Evolutionary conservation across 1,140 invertebrate species (phyloP), one percentile per base, ranked within the genome.

Genomic region (Atopsyche davidsoni): DNA sequence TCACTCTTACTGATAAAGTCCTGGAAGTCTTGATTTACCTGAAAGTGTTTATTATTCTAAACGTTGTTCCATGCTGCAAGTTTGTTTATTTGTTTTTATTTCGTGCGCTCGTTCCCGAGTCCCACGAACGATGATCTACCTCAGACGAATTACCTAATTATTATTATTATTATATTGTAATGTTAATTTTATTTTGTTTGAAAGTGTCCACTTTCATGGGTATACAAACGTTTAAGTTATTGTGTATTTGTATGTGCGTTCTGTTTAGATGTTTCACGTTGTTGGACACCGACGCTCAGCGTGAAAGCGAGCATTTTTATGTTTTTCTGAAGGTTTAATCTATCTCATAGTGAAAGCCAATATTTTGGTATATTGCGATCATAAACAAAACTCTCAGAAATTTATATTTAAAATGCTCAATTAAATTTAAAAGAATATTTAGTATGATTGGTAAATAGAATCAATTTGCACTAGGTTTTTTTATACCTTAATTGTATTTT

Each of bases 111-210:
- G 19, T 32, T 21, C 17, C 40, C 43, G 35, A 16, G 45, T 42
- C 16, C 39, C 35, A 39, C 43, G 25, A 41, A 53, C 46, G 46
- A 55, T 47, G 43, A 57, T 57, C 55, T 57, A 57, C 55, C 55
- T 57, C 55, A 57, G 36, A 53, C 42, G 39, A 57, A 57, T 57
- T 53, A 57, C 55, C 55, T 57, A 53, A 45, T 48, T 51, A 51
- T 51, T 42, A 50, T 47, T 41, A 55, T 34, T 43, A 51, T 35
- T 55, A 44, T 51, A 46, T 28, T 49, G 10, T 48, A 52, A 50
- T 52, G 39, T 56, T 51, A 51, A 52, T 50, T 50, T 50, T 35
- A 50, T 31, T 28, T 7, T 7, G 36, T 48, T 48, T 47, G 46
- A 24, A 11, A 13, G 13, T 36, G 9, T 14, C 42, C 21, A 21